Percentiles rank a stretch among this genome's conserved stretches.
phyloP scores from a whole-genome alignment of 2,888 invertebrate genomes.

The Drosophila rellima region DNA sequence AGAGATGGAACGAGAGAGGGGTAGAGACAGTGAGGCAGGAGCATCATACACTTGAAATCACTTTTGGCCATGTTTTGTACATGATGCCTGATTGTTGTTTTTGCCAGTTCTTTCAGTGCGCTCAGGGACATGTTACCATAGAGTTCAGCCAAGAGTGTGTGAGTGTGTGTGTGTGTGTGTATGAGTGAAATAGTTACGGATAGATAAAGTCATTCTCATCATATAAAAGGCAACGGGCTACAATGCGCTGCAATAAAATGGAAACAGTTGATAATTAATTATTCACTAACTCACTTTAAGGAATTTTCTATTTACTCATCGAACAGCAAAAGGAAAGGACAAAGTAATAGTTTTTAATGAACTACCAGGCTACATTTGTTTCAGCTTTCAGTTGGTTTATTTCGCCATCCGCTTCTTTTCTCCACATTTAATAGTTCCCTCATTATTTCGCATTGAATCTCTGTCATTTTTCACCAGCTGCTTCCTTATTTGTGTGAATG shows the following conservation, averaged over 20 bases:
- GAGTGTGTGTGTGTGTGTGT: slow-evolving; percentile 2
- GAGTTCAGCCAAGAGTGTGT: slow-evolving; percentile 1
- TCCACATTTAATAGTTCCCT: slow-evolving; percentile 7
- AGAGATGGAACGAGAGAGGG: neutral
- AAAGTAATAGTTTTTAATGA: neutral
- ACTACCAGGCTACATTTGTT: neutral
- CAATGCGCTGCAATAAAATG: slow-evolving; percentile 24
- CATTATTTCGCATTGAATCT: slow-evolving; percentile 13
- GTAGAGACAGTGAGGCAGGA: neutral
- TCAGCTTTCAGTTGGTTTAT: neutral
- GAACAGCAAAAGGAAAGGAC: neutral
- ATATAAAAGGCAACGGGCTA: neutral
- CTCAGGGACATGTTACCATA: slow-evolving; percentile 42
- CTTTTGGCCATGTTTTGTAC: slow-evolving; percentile 52
- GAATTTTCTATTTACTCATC: neutral
- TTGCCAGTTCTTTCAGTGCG: slow-evolving; percentile 27
- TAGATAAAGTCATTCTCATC: slow-evolving; percentile 22
- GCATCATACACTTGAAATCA: slow-evolving; percentile 60
- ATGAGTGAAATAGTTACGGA: slow-evolving; percentile 4
- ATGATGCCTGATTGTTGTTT: slow-evolving; percentile 35
- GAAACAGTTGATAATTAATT: slow-evolving; percentile 22
- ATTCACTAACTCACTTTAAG: neutral
- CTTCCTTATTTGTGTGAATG: slow-evolving; percentile 27
- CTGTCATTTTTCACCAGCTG: neutral
- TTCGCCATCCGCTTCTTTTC: neutral